Base-by-base conservation (phyloP, 1,140 invertebrate genomes). In the Lasioglossum albipes region DNA sequence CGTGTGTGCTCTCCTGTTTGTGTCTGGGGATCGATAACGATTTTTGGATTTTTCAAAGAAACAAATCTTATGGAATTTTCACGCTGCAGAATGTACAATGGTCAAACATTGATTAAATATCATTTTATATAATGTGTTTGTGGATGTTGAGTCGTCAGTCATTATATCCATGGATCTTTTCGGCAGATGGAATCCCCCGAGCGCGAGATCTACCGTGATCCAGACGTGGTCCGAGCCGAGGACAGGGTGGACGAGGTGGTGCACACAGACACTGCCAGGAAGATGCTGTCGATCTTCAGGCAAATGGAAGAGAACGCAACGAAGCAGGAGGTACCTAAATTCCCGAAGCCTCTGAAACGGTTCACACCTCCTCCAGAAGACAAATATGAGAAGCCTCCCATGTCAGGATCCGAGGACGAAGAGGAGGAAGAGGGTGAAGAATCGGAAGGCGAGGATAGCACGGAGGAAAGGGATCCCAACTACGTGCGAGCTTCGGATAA, bases 291-390 rank as follows among this genome's bases (percentile, higher is more conserved):
- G 65, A 96, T 97, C 78, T 98, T 98, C 94, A 95, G 97, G 18
- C 96, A 97, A 92, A 95, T 98, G 95, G 97, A 98, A 92, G 95
- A 96, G 85, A 95, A 96, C 75, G 93, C 94, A 18, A 90, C 93
- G 54, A 94, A 94, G 77, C 94, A 95, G 49, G 94, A 95, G 16
- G 82, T 94, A 65, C 94, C 95, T 12, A 94, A 95, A 89, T 94
- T 95, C 36, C 97, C 95, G 0, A 97, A 97, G 91, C 97, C 97
- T 0, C 90, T 98, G 75, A 98, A 98, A 91, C 93, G 97, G 27
- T 98, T 98, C 90, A 98, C 97, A 6, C 97, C 97, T 4, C 97
- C 97, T 0, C 96, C 97, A 1, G 96, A 97, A 76, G 96, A 95
- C 73, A 95, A 95, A 65, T 94, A 93, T 71, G 93, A 93, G 59